phyloP scores from a whole-genome alignment of 2,888 invertebrate species.

The Orgyia antiqua region DNA sequence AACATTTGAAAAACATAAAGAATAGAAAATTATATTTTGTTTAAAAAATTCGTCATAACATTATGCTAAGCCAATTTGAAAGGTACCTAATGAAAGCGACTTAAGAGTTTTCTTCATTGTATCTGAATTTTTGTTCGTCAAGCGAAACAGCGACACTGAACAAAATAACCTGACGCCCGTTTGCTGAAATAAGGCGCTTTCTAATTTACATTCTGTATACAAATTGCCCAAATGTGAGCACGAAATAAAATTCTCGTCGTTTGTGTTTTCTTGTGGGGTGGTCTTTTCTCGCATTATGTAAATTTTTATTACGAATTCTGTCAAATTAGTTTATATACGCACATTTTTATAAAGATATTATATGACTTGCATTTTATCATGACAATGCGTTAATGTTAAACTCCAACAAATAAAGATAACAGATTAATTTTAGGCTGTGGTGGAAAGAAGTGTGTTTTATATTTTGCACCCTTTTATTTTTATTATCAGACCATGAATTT shows the following conservation, averaged over 20 bases:
- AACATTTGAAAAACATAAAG: no score
- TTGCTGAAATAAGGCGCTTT: conserved; percentile 66
- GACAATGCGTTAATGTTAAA: conserved; percentile 20
- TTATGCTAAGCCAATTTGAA: conserved; percentile 40
- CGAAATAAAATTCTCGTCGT: conserved; percentile 71
- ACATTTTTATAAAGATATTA: conserved; percentile 45
- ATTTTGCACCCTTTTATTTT: no score
- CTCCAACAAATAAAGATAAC: conserved; percentile 4
- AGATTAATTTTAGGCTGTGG: no score
- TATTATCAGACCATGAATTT: no score
- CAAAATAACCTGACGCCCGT: conserved; percentile 67
- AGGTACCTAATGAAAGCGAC: conserved; percentile 47
- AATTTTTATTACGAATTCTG: conserved; percentile 65
- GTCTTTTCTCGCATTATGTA: conserved; percentile 68
- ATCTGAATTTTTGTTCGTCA: conserved; percentile 50
- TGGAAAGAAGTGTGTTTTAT: no score
- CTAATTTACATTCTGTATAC: conserved; percentile 76
- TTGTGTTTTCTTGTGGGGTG: conserved; percentile 65
- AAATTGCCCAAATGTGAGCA: conserved; percentile 72
- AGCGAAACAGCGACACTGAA: conserved; percentile 54
- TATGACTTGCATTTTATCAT: conserved; percentile 29
- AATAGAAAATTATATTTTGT: no score
- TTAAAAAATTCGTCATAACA: conserved; percentile 38
- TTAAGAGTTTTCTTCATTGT: conserved; percentile 47
- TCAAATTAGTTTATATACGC: conserved; percentile 62